phyloP scores from a whole-genome alignment of 2,113 vertebrate genomes.

The Hiodon tergisus region DNA sequence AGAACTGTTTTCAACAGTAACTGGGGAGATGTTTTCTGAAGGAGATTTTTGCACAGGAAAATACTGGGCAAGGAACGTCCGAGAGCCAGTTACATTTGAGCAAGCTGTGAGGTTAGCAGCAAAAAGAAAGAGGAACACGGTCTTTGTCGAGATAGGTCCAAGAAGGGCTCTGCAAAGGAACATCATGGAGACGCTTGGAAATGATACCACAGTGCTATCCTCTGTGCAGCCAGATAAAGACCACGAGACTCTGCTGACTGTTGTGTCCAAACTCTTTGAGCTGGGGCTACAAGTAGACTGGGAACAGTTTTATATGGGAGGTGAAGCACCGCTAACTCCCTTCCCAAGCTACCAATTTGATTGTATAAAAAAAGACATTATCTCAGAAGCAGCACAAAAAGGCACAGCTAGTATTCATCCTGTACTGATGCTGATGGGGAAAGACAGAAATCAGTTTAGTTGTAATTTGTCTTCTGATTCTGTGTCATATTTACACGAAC shows the following conservation, averaged over 20 bases:
- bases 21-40: conserved; percentile 49
- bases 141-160: conserved; percentile 80
- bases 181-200: conserved; percentile 71
- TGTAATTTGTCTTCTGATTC: conserved; percentile 57
- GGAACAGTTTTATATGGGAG: conserved; percentile 63
- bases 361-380: conserved; percentile 51
- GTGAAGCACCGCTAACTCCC: conserved; percentile 57
- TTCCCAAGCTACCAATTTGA: conserved; percentile 77
- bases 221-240: conserved; percentile 63
- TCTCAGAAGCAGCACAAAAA: conserved; percentile 52
- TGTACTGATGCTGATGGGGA: conserved; percentile 49
- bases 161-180: conserved; percentile 64
- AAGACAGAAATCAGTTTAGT: conserved; percentile 41
- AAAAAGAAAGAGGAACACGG: conserved; percentile 47
- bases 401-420: conserved; percentile 35
- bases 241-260: conserved; percentile 52
- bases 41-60: conserved; percentile 63
- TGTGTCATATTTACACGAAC: conserved; percentile 64
- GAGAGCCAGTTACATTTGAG: conserved; percentile 72
- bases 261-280: conserved; percentile 69
- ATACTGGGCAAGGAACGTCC: conserved; percentile 76
- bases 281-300: conserved; percentile 67
- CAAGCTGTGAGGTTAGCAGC: conserved; percentile 53
- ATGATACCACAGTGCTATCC: conserved; percentile 54
- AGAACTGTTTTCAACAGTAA: conserved; percentile 74